Percentiles rank a stretch among this genome's conserved stretches.
Evolutionary conservation across 2,797 vertebrate genomes (phyloP).

Genomic region (Crypturellus tataupa): DNA sequence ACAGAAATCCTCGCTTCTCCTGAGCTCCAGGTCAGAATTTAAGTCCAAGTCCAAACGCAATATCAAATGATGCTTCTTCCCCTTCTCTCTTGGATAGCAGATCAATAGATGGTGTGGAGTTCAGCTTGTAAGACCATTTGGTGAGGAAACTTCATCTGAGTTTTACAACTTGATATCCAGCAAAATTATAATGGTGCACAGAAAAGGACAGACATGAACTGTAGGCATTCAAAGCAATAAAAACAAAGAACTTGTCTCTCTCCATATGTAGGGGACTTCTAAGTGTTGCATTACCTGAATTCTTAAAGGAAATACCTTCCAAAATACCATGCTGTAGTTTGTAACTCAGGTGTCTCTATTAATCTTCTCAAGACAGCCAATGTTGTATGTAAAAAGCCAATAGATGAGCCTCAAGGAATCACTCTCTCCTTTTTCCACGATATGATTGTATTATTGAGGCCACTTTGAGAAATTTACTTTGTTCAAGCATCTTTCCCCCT

Average conservation of each 20-base stretch:
- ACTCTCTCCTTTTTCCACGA: background rate
- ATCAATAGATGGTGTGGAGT: background rate
- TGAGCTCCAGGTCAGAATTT: background rate
- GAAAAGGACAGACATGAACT: background rate
- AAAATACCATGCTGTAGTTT: accelerated
- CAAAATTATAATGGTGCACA: background rate
- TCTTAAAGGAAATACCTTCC: background rate
- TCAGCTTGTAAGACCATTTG: background rate
- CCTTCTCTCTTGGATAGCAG: background rate
- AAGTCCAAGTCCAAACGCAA: constrained; percentile 1
- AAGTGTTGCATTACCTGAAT: background rate
- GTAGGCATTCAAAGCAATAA: background rate
- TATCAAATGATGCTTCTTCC: background rate
- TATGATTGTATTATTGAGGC: background rate
- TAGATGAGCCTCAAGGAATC: background rate
- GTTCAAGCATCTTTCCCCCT: background rate
- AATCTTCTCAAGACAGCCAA: background rate
- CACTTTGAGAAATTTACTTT: background rate
- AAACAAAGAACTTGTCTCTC: background rate
- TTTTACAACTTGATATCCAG: background rate
- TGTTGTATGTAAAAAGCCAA: background rate
- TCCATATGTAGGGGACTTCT: background rate
- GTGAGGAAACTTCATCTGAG: background rate
- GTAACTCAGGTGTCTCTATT: background rate
- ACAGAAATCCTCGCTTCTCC: background rate